A percentile compares a stretch with the other conserved stretches of the same genome.
phyloP scores from a whole-genome alignment of 2,888 invertebrate species.

The Acleris sparsana region DNA sequence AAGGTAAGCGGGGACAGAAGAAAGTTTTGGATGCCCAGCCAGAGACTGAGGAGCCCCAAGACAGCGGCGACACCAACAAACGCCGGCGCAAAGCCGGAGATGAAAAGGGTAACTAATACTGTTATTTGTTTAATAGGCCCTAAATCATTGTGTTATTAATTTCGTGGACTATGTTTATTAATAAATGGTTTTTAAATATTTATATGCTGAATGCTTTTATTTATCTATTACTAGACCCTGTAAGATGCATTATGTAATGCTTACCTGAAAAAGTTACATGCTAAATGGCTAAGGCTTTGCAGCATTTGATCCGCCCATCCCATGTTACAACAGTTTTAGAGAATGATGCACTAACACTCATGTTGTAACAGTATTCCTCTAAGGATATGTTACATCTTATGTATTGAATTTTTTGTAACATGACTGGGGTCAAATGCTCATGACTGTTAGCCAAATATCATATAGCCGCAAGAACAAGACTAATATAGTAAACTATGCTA shows the following conservation, averaged over 20 bases:
- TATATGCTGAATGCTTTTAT: slow-evolving; percentile 67
- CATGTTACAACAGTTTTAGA: too few species aligned
- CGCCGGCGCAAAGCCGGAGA: slow-evolving; percentile 70
- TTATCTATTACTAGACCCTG: slow-evolving; percentile 45
- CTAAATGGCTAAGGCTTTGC: not conserved
- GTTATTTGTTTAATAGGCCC: slow-evolving; percentile 53
- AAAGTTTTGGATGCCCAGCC: slow-evolving; percentile 55
- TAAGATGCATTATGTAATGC: not conserved
- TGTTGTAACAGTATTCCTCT: too few species aligned
- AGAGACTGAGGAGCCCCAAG: slow-evolving; percentile 56
- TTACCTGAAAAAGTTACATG: not conserved
- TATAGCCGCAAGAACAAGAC: too few species aligned
- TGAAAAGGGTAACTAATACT: slow-evolving; percentile 77
- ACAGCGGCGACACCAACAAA: slow-evolving; percentile 65
- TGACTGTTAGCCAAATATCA: too few species aligned
- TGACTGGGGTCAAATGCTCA: too few species aligned
- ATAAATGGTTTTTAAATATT: slow-evolving; percentile 73
- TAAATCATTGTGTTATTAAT: slow-evolving; percentile 50
- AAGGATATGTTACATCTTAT: too few species aligned
- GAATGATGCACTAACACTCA: too few species aligned
- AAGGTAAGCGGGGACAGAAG: slow-evolving; percentile 67
- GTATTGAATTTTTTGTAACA: too few species aligned
- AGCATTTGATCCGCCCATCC: too few species aligned
- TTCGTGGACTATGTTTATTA: slow-evolving; percentile 69
- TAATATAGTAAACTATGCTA: too few species aligned